Evolutionary conservation across 2,797 vertebrate species (phyloP).

Genomic region (Gallinago nigripennis): DNA sequence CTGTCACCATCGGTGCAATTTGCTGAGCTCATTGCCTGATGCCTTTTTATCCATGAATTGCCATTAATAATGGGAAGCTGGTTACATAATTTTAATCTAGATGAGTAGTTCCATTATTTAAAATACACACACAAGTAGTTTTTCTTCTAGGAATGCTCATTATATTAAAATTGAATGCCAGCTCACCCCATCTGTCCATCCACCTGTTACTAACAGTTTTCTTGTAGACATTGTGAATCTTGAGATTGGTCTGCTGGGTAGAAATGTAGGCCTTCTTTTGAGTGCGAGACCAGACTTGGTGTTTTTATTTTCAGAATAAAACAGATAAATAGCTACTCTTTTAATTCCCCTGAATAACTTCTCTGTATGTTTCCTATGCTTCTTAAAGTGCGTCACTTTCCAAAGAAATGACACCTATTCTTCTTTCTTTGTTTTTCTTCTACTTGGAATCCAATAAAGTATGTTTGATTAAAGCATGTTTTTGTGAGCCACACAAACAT

Average conservation of each 20-base stretch:
- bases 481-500: background rate
- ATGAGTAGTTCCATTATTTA: background rate
- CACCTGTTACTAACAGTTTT: background rate
- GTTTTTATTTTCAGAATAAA: background rate
- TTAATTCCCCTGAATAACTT: background rate
- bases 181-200: background rate
- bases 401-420: background rate
- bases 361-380: background rate
- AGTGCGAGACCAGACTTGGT: background rate
- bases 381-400: background rate
- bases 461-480: background rate
- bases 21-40: background rate
- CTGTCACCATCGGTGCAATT: accelerated
- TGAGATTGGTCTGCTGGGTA: background rate
- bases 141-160: background rate
- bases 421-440: background rate
- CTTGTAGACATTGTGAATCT: background rate
- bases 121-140: background rate
- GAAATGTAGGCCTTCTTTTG: background rate
- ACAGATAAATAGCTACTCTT: background rate
- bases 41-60: background rate
- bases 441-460: background rate
- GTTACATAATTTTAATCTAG: background rate
- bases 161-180: background rate
- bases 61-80: background rate